A percentile compares a stretch with the other conserved stretches of the same genome.
Evolutionary conservation across 1,140 invertebrate genomes (phyloP).

Genomic region (Notospermus geniculatus): DNA sequence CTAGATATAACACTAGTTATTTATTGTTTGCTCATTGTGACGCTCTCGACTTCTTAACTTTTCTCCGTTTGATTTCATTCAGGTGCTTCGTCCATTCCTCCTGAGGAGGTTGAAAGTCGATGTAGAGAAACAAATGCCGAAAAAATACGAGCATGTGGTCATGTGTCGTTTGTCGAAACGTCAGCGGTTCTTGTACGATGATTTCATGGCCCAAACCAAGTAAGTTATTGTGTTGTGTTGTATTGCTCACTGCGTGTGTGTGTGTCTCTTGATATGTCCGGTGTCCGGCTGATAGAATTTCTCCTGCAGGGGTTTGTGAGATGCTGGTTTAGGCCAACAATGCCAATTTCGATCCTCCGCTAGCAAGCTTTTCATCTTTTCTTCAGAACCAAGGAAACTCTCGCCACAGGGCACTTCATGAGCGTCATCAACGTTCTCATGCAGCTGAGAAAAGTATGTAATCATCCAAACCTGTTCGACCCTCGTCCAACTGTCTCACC

Average conservation of each 20-base stretch:
- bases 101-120: constrained; percentile 92
- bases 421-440: constrained; percentile 99
- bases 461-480: constrained; percentile 99
- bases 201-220: constrained; percentile 98
- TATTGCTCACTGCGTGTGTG: too few relatives aligned
- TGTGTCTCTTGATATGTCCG: too few relatives aligned
- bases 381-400: constrained; percentile 89
- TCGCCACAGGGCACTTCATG: constrained; percentile 91
- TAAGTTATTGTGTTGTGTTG: constrained; percentile 66
- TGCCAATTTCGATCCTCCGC: too few relatives aligned
- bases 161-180: constrained; percentile 95
- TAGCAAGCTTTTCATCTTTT: too few relatives aligned
- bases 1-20: too few relatives aligned
- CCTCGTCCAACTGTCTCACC: constrained; percentile 91
- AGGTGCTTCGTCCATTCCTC: constrained; percentile 96
- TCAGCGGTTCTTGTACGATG: constrained; percentile 97
- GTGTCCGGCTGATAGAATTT: too few relatives aligned
- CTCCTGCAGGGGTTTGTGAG: too few relatives aligned
- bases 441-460: constrained; percentile 99
- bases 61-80: constrained; percentile 7
- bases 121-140: constrained; percentile 99
- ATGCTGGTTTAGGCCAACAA: too few relatives aligned
- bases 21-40: background rate
- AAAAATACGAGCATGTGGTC: constrained; percentile 97
- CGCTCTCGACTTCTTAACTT: background rate